A percentile compares a stretch with the other conserved stretches of the same genome.
phyloP scores from a whole-genome alignment of 2,888 invertebrate genomes.

The Antheraea assamensis region DNA sequence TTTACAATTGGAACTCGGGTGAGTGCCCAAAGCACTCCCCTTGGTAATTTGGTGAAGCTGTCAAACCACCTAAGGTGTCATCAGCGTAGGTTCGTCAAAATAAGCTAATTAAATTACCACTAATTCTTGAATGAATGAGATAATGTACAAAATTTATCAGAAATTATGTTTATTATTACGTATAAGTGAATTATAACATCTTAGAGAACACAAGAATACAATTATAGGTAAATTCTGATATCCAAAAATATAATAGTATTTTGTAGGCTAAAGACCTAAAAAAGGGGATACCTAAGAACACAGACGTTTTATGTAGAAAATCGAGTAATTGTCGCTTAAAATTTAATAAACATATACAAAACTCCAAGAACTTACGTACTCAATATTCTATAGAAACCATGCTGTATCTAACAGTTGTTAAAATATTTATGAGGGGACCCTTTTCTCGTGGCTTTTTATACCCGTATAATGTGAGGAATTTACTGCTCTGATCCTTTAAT shows the following conservation, averaged over 20 bases:
- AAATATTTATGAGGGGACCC: constrained; percentile 69
- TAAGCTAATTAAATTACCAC: no score
- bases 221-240: neutral
- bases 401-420: constrained; percentile 41
- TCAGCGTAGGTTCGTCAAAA: no score
- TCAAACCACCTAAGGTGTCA: no score
- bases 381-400: neutral
- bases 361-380: constrained; percentile 7
- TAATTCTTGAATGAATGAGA: no score
- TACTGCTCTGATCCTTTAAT: constrained; percentile 61
- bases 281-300: neutral
- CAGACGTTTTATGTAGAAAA: neutral
- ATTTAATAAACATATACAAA: constrained; percentile 17
- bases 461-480: constrained; percentile 65
- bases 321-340: neutral
- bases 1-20: no score
- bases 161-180: no score
- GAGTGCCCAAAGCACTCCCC: no score
- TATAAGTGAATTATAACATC: no score
- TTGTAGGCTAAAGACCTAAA: neutral
- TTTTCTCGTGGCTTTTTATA: constrained; percentile 62
- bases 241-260: neutral
- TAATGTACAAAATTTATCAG: no score
- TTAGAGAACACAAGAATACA: neutral
- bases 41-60: no score